Evolutionary conservation across 2,888 invertebrate species (phyloP), one percentile per base, ranked within the genome.

Genomic region (Andrena fulva): DNA sequence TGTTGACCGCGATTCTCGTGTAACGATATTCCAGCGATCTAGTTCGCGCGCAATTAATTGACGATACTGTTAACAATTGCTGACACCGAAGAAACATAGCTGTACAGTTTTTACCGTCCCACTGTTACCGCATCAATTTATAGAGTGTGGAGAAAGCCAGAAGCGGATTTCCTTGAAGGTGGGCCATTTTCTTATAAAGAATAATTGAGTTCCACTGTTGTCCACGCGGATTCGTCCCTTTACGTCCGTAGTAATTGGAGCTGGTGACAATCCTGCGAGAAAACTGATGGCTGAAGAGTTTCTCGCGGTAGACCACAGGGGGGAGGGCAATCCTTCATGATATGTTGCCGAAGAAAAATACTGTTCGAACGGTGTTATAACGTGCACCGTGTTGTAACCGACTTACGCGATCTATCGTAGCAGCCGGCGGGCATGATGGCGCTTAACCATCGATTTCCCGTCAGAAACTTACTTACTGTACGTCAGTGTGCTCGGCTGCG

Each of bases 371-470:
- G 52, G 63, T 69, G 77, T 84, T 84, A 79, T 84, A 79, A 86
- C 85, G 79, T 73, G 79, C 56, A 31, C 69, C 73, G 78, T 68
- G 81, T 84, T 86, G 82, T 87, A 87, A 87, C 87, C 85, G 77
- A 82, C 87, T 87, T 87, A 79, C 69, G 75, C 87, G 79, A 88
- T 88, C 86, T 76, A 81, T 77, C 76, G 81, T 74, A 78, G 85
- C 79, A 85, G 84, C 87, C 84, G 86, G 82, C 82, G 87, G 84
- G 80, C 87, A 81, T 85, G 84, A 85, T 85, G 88, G 89, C 89
- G 89, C 88, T 89, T 82, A 85, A 81, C 79, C 88, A 91, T 91
- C 89, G 90, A 91, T 91, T 91, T 91, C 72, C 90, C 87, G 90
- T 91, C 89, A 85, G 89, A 85, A 90, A 90, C 89, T 90, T 88